Evolutionary conservation across 2,113 vertebrate genomes (phyloP), one percentile per base, ranked within the genome.

Genomic region (Myrmophylax atrothorax): DNA sequence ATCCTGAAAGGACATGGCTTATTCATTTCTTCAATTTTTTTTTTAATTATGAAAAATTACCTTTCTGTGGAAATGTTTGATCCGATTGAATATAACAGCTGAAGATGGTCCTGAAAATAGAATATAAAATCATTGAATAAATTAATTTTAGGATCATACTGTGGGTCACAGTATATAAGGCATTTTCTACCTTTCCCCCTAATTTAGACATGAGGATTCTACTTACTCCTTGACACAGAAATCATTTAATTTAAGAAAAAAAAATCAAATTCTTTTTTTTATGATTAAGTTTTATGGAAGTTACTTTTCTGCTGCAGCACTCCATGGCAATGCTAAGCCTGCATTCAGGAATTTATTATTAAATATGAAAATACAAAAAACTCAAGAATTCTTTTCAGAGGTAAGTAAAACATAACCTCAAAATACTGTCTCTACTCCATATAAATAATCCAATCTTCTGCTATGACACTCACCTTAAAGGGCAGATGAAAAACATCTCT

Each of bases 401-500:
- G 47, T 72, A 15, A 67, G 73, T 47, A 94, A 90, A 97, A 92
- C 17, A 6, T 24, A 59, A 72, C 0, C 3, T 77, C 63, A 63
- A 60, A 90, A 63, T 63, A 89, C 70, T 75, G 80, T 35, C 37
- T 58, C 69, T 92, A 24, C 33, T 89, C 49, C 58, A 3, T 20
- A 68, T 14, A 85, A 55, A 81, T 40, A n/a, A 80, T 52, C 42
- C 44, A 53, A 31, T 40, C 20, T 23, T 76, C 52, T 68, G 53
- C 35, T 46, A 69, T 1, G 28, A 62, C 44, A 76, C 87, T 96
- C 90, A 99, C 99, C 98, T 98, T 99, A 95, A 99, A 99, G 19
- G 99, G 99, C 12, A 99, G 97, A 96, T 99, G 98, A 97, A 99
- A 99, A 97, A 99, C 92, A 92, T 99, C 99, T 97, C 99, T 98